Evolutionary conservation across 2,797 vertebrate species (phyloP), one percentile per base, ranked within the genome.

Genomic region (Centropyge bicolor): DNA sequence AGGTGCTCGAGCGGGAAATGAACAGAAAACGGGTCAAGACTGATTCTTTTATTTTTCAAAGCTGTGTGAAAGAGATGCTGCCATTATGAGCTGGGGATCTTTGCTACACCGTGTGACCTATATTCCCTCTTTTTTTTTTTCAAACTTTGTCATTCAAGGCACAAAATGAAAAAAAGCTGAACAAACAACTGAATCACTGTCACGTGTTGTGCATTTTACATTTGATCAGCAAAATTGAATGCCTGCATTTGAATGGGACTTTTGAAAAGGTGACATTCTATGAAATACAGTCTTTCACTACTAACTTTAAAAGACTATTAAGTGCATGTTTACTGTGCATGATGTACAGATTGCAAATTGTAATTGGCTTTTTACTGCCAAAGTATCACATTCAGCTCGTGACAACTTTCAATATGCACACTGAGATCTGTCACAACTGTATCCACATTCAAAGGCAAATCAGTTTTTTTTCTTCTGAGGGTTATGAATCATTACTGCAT

Each of bases 1-100:
- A 93, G 94, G 89, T 59, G 68, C 82, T 81, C 24, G 7, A 78
- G 67, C 38, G 1, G 73, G 19, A 56, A 84, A 65, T 22, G 19
- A 78, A 66, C 27, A 49, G 57, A 78, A 78, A 80, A 66, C 17
- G 36, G 71, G 78, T 88, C 75, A 74, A 71, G 57, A 76, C 75
- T 63, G 22, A 55, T 57, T 22, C 2, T 59, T 31, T 67, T 31
- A 48, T 68, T 71, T 69, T 49, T 51, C 4, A 12, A 59, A 51
- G 20, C 48, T 11, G 27, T 71, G 16, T 66, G 65, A 83, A 83
- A 89, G 80, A 76, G 67, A 71, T 36, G 49, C 71, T 49, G 70
- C 54, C 16, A 48, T 80, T 79, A 66, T 75, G 68, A 72, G 43
- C 16, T 31, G 48, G 64, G 65, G 76, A 62, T 67, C 76, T 88